Conservation (phyloP, 2,888 invertebrate genomes). For the Leucoma salicis region DNA sequence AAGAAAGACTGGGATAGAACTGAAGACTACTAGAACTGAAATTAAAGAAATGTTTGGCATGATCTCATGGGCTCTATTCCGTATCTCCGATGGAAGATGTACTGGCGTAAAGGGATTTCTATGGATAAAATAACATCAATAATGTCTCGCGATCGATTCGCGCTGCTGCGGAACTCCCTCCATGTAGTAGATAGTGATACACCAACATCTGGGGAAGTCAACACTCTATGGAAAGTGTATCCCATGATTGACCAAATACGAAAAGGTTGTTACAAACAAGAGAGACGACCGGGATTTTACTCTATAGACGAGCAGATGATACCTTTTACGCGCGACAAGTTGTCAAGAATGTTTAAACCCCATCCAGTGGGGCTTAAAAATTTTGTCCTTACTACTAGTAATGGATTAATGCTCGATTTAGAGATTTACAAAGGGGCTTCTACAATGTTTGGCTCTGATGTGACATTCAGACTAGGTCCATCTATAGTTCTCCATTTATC, state of each 20-base stretch:
- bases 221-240: slow-evolving; percentile 4
- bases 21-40: too few species aligned
- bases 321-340: slow-evolving; percentile 26
- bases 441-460: background rate
- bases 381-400: slow-evolving; percentile 7
- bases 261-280: background rate
- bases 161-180: slow-evolving; percentile 7
- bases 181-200: slow-evolving; percentile 14
- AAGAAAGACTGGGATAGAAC: too few species aligned
- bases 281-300: background rate
- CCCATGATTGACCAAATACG: slow-evolving; percentile 1
- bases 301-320: slow-evolving; percentile 14
- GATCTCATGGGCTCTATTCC: background rate
- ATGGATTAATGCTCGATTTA: slow-evolving; percentile 11
- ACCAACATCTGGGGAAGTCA: background rate
- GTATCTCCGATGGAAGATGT: background rate
- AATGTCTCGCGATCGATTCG: slow-evolving; percentile 13
- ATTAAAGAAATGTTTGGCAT: too few species aligned
- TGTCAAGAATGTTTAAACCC: slow-evolving; percentile 34
- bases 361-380: slow-evolving; percentile 6
- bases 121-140: background rate
- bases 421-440: slow-evolving; percentile 2
- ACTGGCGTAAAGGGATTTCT: background rate
- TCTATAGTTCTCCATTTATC: background rate
- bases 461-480: background rate